Base-by-base conservation (phyloP, 2,888 invertebrate genomes). In the Melieria crassipennis region DNA sequence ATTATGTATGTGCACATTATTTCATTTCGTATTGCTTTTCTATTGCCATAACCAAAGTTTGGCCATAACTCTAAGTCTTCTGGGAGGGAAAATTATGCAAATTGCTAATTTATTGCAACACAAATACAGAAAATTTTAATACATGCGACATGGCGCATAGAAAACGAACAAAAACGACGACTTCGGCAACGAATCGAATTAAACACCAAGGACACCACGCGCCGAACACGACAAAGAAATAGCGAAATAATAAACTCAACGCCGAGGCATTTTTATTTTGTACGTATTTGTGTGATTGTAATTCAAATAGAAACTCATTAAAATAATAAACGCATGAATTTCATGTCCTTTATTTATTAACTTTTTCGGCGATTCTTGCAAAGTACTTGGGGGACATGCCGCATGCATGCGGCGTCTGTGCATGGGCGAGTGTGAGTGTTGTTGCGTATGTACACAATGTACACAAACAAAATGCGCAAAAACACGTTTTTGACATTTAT, bases 401-500 rank as follows among this genome's bases (percentile, higher is more conserved):
- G 16, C 16, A 57, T 10, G 30, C 57, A 57, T 30, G 10, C 16
- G 30, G 13, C 45, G 45, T 10, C 11, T 61, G 42, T 45, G 46
- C 45, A 61, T 61, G 30, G 30, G 3, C 2, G 30, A 30, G 3
- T 30, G 30, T 30, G 30, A 30, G 30, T 16, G 16, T 16, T 7
- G 9, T 57, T 69, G 64, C 66, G 30, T 30, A 30, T 30, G 30
- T 30, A n/a, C n/a, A n/a, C 30, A 30, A 30, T 30, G 30, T 30
- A 30, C 3, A 30, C 30, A 30, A 30, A 30, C 30, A 30, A 30
- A 30, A 70, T 70, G 65, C 65, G 63, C 45, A 75, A 71, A 67
- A 68, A 65, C 56, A 66, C 57, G 56, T 57, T 78, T 81, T 79
- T 83, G 82, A 82, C 83, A 82, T 79, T 82, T 80, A 84, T 81